phyloP scores from a whole-genome alignment of 2,888 invertebrate genomes.

The Tuta absoluta region DNA sequence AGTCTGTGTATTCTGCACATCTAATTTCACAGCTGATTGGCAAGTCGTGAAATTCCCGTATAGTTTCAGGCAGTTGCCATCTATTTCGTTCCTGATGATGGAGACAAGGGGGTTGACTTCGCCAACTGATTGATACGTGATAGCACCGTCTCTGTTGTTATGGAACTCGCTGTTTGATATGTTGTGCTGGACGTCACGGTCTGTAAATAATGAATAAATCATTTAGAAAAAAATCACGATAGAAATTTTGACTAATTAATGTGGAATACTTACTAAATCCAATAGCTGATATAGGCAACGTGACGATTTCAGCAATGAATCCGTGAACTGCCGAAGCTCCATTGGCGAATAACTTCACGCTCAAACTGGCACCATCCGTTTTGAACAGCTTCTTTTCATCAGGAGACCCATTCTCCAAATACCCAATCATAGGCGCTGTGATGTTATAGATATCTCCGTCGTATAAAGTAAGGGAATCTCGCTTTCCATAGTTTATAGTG shows the following conservation, averaged over 20 bases:
- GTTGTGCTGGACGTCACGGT: constrained; percentile 95
- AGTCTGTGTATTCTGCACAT: constrained; percentile 96
- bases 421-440: constrained; percentile 86
- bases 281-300: constrained; percentile 94
- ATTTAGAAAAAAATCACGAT: background rate
- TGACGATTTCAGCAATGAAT: constrained; percentile 98
- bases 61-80: constrained; percentile 91
- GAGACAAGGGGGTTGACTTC: constrained; percentile 96
- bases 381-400: constrained; percentile 88
- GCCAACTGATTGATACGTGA: constrained; percentile 94
- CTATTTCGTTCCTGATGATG: constrained; percentile 92
- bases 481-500: constrained; percentile 88
- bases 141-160: constrained; percentile 92
- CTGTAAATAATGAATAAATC: constrained; percentile 71
- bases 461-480: constrained; percentile 92
- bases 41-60: constrained; percentile 98
- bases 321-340: constrained; percentile 97
- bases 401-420: constrained; percentile 86
- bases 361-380: constrained; percentile 89
- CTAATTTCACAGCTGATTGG: constrained; percentile 89
- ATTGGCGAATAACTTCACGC: constrained; percentile 95
- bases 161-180: constrained; percentile 90
- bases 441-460: constrained; percentile 96
- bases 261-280: constrained; percentile 87
- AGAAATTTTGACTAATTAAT: constrained; percentile 3